These are phyloP conservation scores for Microcebus jonahi DNA, from an alignment of 2,113 vertebrate genomes.

Conservation along the genomic window DNA sequence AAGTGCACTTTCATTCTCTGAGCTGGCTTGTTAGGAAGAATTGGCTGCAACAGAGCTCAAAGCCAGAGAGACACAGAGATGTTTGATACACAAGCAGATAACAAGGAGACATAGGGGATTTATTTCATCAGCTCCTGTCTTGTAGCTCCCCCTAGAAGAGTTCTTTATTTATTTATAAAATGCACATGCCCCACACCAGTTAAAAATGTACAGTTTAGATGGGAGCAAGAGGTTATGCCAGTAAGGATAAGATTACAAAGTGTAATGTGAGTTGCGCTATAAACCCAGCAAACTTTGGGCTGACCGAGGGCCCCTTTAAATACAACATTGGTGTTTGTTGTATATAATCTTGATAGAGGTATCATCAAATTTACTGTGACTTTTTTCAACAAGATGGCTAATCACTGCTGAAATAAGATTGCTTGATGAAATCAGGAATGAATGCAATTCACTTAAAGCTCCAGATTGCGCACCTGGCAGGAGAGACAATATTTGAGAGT, in stretches of 20 bases:
- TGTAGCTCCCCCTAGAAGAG: conserved; percentile 54
- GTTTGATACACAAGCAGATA: neutral
- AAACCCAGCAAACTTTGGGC: neutral
- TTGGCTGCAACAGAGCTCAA: neutral
- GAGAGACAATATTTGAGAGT: neutral
- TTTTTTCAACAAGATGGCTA: conserved; percentile 7
- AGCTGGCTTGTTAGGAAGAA: neutral
- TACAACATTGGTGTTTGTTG: neutral
- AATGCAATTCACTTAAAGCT: neutral
- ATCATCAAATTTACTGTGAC: neutral
- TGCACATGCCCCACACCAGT: neutral
- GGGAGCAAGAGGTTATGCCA: conserved; percentile 30
- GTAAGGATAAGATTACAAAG: conserved; percentile 55
- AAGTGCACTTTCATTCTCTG: conserved; percentile 53
- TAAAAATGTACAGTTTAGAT: conserved; percentile 73
- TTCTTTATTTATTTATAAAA: conserved; percentile 73
- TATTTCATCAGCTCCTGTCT: conserved; percentile 53
- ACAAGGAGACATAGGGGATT: neutral
- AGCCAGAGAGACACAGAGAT: neutral
- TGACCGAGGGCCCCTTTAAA: conserved; percentile 34
- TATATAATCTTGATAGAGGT: neutral
- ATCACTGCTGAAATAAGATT: neutral
- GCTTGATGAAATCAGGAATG: neutral
- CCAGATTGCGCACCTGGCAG: neutral
- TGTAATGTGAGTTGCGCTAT: neutral